Evolutionary conservation across 1,140 invertebrate genomes (phyloP), one percentile per base, ranked within the genome.

Genomic region (Vanessa atalanta): DNA sequence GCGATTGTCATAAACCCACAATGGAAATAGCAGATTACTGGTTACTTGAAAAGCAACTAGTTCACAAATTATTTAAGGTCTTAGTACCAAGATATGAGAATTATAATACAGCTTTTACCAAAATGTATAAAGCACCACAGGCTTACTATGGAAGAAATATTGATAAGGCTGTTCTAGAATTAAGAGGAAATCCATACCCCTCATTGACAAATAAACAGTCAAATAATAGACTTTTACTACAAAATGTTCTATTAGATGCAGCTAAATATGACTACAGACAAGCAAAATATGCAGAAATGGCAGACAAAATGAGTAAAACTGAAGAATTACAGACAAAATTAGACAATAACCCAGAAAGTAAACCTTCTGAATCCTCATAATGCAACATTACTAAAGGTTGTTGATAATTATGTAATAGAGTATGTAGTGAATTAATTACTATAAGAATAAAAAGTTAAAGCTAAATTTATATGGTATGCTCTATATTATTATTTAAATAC

Each of bases 51-150:
- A 98, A 98, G 84, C 96, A 98, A 88, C 90, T 98, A 14, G 93
- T 99, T 7, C 97, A 98, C 81, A 99, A 99, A 93, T 89, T 99
- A 51, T 99, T 99, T 82, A 98, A 99, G 95, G 97, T 98, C 16
- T 88, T 98, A 16, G 97, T 95, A 23, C 97, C 97, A 13, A 93
- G 97, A 66, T 99, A 95, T 93, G 93, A 96, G 84, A 94, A 96
- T 80, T 96, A 94, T 79, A 94, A 93, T 48, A 87, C 93, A 9
- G 94, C 95, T 2, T 98, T 94, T 83, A 98, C 97, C 31, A 94
- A 94, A 83, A 91, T 98, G 79, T 94, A 95, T 69, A 95, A 94
- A 83, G 95, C 96, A 31, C 96, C 97, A 3, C 92, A 84, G 65
- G 87, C 93, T 53, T 95, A 95, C 86, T 95, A 95, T 53, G 94